Evolutionary conservation across 2,797 vertebrate species (phyloP).

Genomic region (Anguilla megastoma): DNA sequence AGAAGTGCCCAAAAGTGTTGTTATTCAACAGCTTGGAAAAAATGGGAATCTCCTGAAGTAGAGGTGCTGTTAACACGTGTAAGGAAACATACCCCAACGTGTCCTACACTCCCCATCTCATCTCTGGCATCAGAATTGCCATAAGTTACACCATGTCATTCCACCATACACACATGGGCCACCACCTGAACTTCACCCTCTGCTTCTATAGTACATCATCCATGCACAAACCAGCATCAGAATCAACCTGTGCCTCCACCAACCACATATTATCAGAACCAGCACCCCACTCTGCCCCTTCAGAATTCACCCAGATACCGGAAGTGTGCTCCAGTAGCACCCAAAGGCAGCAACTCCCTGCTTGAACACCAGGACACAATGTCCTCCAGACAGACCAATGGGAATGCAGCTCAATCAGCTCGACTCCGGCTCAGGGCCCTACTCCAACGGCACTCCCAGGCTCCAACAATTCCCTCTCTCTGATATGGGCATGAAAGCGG

Average conservation of each 20-base stretch:
- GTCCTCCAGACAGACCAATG: background rate
- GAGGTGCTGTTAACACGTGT: background rate
- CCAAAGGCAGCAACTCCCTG: background rate
- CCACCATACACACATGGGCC: background rate
- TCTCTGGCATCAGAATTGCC: background rate
- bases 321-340: background rate
- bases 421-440: background rate
- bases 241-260: background rate
- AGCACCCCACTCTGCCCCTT: background rate
- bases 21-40: constrained; percentile 24
- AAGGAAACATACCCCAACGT: background rate
- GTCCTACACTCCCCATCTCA: background rate
- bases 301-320: background rate
- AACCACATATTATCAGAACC: background rate
- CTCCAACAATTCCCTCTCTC: background rate
- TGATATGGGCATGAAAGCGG: background rate
- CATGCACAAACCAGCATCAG: background rate
- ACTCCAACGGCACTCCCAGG: background rate
- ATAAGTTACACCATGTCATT: background rate
- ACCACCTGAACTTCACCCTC: background rate
- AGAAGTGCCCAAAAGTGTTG: background rate
- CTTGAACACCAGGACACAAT: background rate
- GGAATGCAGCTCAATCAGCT: background rate
- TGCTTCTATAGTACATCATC: background rate
- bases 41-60: constrained; percentile 1